Percentiles rank a stretch among this genome's conserved stretches.
Evolutionary conservation across 2,113 vertebrate species (phyloP).

Genomic region (Chaenocephalus aceratus): DNA sequence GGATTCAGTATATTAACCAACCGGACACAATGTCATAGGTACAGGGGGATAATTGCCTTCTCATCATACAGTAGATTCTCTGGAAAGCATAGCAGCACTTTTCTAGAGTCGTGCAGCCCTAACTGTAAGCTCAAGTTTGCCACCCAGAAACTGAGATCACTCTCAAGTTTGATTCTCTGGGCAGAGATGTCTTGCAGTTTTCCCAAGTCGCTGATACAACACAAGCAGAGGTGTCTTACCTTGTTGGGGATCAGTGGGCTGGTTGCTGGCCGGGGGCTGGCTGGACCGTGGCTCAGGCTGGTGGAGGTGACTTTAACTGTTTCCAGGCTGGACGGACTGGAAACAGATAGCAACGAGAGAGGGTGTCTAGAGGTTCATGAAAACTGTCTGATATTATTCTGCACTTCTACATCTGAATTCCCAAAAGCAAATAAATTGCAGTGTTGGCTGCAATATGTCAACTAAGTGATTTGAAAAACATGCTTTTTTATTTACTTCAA

Average conservation of each 20-base stretch:
- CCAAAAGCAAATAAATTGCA: not conserved
- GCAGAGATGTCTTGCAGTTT: not conserved
- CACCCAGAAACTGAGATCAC: not conserved
- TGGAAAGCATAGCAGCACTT: no score
- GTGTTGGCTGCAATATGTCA: not conserved
- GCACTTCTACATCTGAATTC: not conserved
- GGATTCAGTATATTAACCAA: not conserved
- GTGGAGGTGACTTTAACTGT: slow-evolving; percentile 18
- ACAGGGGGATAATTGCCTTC: not conserved
- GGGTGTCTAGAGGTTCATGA: slow-evolving; percentile 4
- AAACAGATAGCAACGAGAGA: slow-evolving; percentile 34
- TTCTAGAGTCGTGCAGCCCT: not conserved
- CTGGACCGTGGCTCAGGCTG: slow-evolving; percentile 30
- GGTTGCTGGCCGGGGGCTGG: slow-evolving; percentile 29
- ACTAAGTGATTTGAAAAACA: not conserved
- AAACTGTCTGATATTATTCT: slow-evolving; percentile 17
- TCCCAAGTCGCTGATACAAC: not conserved
- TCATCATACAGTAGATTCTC: no score
- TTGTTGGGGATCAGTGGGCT: slow-evolving; percentile 55
- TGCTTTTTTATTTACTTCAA: not conserved
- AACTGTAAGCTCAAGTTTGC: not conserved
- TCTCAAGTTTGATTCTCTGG: not conserved
- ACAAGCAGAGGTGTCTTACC: slow-evolving; percentile 54
- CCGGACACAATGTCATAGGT: not conserved
- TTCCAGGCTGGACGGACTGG: slow-evolving; percentile 61